Base-by-base conservation (phyloP, 2,113 vertebrate species). In the Hiodon tergisus region DNA sequence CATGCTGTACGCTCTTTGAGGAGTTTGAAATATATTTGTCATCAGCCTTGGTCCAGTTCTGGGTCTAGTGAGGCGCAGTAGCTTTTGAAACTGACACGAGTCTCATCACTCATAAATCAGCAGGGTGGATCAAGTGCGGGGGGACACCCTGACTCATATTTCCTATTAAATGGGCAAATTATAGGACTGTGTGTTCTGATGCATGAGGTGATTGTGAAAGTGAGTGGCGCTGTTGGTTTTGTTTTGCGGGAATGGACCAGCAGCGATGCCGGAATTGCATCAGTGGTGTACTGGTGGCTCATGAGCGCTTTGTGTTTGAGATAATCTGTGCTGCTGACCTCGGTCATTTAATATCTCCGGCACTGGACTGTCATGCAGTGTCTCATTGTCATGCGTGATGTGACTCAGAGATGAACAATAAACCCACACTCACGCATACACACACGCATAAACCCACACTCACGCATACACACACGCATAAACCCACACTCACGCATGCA, bases 121-220 rank as follows among this genome's bases (percentile, higher is more conserved):
- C 77, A 82, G 86, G 83, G 85, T 88, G 87, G 87, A 85, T 88
- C 85, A 89, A 85, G 84, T 83, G 78, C 79, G 81, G 79, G 50
- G 80, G 88, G 88, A 88, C 87, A 80, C 86, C 86, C 85, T 89
- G 88, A 91, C 90, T 91, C 89, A 89, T 90, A 91, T 90, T 91
- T 92, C 88, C 90, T 89, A 91, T 91, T 91, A 91, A 90, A 87
- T 91, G 86, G 85, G 84, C 88, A 91, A 91, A 92, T 91, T 85
- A 91, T 89, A 90, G 88, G 88, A 92, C 90, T 90, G 90, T 90
- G 85, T 82, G 77, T 80, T 71, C 81, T 84, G 79, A 83, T 84
- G 82, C 81, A 85, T 85, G 75, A 83, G 83, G 83, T 84, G 83
- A 85, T 87, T 91, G 88, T 89, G 81, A 81, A 90, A 90, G 87